Evolutionary conservation across 2,888 invertebrate species (phyloP).

Genomic region (Dolomedes plantarius): DNA sequence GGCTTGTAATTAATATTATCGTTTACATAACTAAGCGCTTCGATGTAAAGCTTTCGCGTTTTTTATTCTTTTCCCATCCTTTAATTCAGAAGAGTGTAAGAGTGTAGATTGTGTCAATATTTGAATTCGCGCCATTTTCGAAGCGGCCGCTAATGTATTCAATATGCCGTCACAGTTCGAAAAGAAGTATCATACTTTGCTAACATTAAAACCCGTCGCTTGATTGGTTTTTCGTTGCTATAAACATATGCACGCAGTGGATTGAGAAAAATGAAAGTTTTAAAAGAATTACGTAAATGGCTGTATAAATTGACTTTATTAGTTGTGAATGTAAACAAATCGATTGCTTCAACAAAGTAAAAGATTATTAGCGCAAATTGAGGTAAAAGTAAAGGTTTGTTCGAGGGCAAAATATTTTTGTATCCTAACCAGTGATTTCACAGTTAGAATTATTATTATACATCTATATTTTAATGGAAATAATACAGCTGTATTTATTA

Average conservation of each 20-base stretch:
- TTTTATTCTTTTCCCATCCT: slow-evolving; percentile 27
- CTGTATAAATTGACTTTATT: neutral
- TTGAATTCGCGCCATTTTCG: slow-evolving; percentile 56
- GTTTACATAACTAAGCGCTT: slow-evolving; percentile 56
- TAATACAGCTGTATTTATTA: too few relatives aligned
- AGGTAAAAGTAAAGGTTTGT: too few relatives aligned
- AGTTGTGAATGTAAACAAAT: neutral
- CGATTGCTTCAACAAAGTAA: too few relatives aligned
- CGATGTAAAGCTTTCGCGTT: slow-evolving; percentile 29
- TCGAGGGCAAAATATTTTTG: too few relatives aligned
- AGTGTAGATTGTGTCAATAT: slow-evolving; percentile 60
- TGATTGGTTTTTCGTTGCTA: neutral
- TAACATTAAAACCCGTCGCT: neutral
- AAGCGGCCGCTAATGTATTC: slow-evolving; percentile 56
- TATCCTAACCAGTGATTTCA: too few relatives aligned
- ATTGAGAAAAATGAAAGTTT: neutral
- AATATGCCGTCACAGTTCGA: neutral
- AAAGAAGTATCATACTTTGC: slow-evolving; percentile 7
- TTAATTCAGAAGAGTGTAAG: slow-evolving; percentile 52
- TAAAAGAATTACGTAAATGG: neutral
- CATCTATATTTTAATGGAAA: too few relatives aligned
- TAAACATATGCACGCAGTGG: neutral
- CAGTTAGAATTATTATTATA: too few relatives aligned
- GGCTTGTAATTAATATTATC: slow-evolving; percentile 64
- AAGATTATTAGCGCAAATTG: too few relatives aligned